These are phyloP conservation scores for Cosmopolites sordidus DNA, from an alignment of 2,888 invertebrate genomes.

Conservation along the genomic window DNA sequence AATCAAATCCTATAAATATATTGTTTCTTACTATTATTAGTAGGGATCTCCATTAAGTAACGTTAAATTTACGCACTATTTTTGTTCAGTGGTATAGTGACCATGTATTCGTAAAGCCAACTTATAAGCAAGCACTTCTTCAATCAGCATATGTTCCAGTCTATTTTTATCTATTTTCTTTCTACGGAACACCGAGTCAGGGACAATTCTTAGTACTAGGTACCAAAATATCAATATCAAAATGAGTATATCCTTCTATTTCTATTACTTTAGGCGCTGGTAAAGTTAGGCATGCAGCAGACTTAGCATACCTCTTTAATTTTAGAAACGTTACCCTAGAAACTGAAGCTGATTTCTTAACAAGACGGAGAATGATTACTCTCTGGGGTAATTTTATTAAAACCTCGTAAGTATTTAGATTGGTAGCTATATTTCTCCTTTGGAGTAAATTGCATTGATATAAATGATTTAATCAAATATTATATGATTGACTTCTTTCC, in stretches of 20 bases:
- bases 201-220: not conserved
- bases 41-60: not conserved
- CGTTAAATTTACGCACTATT: not conserved
- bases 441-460: too few species aligned
- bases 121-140: constrained; percentile 28
- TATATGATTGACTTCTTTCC: too few species aligned
- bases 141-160: constrained; percentile 28
- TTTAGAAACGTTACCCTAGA: constrained; percentile 19
- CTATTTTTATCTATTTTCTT: constrained; percentile 31
- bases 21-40: not conserved
- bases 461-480: too few species aligned
- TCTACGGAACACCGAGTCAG: constrained; percentile 26
- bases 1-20: too few species aligned
- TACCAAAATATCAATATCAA: not conserved
- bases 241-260: not conserved
- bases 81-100: constrained; percentile 29
- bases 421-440: too few species aligned
- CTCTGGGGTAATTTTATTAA: constrained; percentile 61
- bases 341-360: constrained; percentile 27
- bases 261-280: constrained; percentile 43
- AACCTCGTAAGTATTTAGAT: constrained; percentile 50
- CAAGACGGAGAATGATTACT: constrained; percentile 27
- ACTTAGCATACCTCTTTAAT: constrained; percentile 34
- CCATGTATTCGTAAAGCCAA: constrained; percentile 26
- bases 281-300: constrained; percentile 35